A percentile compares a stretch with the other conserved stretches of the same genome.
These are phyloP conservation scores for Ectemnius continuus DNA, from an alignment of 2,888 invertebrate genomes.

Conservation along the genomic window DNA sequence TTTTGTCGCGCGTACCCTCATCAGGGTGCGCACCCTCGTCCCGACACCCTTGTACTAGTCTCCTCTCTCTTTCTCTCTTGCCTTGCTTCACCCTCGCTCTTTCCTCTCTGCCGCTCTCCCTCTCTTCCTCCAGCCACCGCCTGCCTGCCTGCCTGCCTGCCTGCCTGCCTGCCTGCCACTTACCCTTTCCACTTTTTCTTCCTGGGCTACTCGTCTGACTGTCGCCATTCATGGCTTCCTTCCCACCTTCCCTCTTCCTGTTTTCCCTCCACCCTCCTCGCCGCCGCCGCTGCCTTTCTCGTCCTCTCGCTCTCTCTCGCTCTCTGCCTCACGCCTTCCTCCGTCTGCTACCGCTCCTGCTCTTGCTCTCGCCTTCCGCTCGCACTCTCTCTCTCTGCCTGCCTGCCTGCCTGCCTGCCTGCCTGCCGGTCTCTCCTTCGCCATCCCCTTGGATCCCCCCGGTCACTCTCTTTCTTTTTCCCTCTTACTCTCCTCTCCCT, in stretches of 20 bases:
- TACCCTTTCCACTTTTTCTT: slow-evolving; percentile 39
- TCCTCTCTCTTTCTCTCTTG: background rate
- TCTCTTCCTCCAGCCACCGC: background rate
- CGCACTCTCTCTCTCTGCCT: slow-evolving; percentile 20
- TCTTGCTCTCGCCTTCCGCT: slow-evolving; percentile 19
- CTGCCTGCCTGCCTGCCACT: background rate
- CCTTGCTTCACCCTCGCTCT: background rate
- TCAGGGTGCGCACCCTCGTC: no score
- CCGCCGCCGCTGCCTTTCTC: slow-evolving; percentile 29
- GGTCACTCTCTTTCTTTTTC: background rate
- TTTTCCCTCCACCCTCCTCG: slow-evolving; percentile 56
- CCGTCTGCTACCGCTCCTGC: slow-evolving; percentile 23
- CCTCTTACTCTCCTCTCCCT: slow-evolving; percentile 21
- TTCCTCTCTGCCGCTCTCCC: background rate
- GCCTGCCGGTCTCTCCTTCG: slow-evolving; percentile 12
- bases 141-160: slow-evolving; percentile 20
- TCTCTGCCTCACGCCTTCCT: background rate
- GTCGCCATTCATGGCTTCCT: slow-evolving; percentile 68
- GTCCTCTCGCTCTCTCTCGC: slow-evolving; percentile 9
- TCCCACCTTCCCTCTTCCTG: slow-evolving; percentile 65
- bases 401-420: no score
- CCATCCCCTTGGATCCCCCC: slow-evolving; percentile 22
- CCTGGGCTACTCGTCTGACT: slow-evolving; percentile 47
- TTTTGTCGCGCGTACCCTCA: slow-evolving; percentile 9
- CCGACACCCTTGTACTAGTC: no score